These are phyloP conservation scores for Pseudopleuronectes americanus DNA, from an alignment of 2,797 vertebrate species.

Conservation along the genomic window DNA sequence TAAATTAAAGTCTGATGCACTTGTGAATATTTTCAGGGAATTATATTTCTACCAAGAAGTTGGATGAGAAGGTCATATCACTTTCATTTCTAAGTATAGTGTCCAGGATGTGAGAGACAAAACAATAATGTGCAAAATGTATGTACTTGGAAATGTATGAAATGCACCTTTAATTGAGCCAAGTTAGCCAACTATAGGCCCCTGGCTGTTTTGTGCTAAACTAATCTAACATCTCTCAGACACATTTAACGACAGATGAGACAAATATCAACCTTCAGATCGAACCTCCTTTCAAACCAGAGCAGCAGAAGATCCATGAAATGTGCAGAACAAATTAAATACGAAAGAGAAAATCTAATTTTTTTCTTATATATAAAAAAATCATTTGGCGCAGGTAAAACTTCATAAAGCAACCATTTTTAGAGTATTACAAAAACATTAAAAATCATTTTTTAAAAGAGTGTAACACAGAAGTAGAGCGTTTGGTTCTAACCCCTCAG, in stretches of 20 bases:
- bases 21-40: background rate
- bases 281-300: constrained; percentile 21
- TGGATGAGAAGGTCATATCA: constrained; percentile 23
- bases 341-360: constrained; percentile 21
- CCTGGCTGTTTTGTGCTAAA: background rate
- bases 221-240: background rate
- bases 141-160: background rate
- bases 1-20: constrained; percentile 12
- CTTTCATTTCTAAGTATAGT: background rate
- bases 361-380: constrained; percentile 12
- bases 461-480: background rate
- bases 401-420: constrained; percentile 14
- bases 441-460: constrained; percentile 10
- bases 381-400: constrained; percentile 24
- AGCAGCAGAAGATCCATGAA: constrained; percentile 27
- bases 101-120: constrained; percentile 1
- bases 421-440: constrained; percentile 28
- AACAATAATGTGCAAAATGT: constrained; percentile 7
- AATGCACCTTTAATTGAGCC: background rate
- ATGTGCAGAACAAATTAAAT: constrained; percentile 45
- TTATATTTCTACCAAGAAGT: constrained; percentile 9
- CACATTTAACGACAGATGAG: background rate
- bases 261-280: constrained; percentile 8
- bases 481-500: constrained; percentile 1
- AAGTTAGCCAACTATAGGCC: background rate